Evolutionary conservation across 1,140 invertebrate species (phyloP).

Genomic region (Drosophila kurseongensis): DNA sequence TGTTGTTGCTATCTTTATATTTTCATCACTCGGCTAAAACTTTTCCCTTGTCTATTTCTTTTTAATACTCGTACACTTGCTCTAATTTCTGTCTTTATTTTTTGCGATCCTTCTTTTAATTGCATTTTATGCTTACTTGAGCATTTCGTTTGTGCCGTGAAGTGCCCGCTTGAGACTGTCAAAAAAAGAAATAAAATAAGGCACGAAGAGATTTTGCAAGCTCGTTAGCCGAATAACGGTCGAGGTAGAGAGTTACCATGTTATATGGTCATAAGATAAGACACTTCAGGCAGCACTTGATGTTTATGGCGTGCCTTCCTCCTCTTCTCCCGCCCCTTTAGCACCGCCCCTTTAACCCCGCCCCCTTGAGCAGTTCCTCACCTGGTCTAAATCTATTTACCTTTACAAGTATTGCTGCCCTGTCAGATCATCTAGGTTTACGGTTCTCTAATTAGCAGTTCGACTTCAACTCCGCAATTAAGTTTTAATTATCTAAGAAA

Average conservation of each 20-base stretch:
- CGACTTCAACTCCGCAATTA: constrained; percentile 7
- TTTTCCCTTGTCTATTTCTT: constrained; percentile 3
- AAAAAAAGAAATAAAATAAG: constrained; percentile 36
- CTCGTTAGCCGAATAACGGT: constrained; percentile 65
- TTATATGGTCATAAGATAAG: constrained; percentile 75
- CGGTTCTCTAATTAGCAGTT: constrained; percentile 62
- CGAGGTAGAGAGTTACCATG: constrained; percentile 39
- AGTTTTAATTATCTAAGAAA: constrained; percentile 18
- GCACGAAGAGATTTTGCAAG: constrained; percentile 31
- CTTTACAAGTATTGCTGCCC: constrained; percentile 36
- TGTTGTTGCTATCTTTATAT: not conserved
- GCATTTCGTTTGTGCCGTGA: constrained; percentile 30
- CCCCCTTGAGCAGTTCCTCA: constrained; percentile 10
- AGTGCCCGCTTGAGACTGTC: constrained; percentile 59
- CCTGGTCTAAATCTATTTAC: constrained; percentile 30
- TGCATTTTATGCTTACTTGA: constrained; percentile 47
- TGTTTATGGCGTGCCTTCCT: constrained; percentile 44
- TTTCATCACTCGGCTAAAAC: not conserved
- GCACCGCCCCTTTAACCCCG: not conserved
- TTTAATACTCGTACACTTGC: constrained; percentile 33
- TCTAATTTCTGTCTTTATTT: constrained; percentile 45
- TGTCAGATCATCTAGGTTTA: constrained; percentile 33
- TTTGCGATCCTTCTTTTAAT: constrained; percentile 30
- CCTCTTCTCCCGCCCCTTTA: not conserved
- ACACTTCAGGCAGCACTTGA: constrained; percentile 68